Percentiles rank a stretch among this genome's conserved stretches.
These are phyloP conservation scores for Meda fulgida DNA, from an alignment of 2,797 vertebrate genomes.

Conservation along the genomic window DNA sequence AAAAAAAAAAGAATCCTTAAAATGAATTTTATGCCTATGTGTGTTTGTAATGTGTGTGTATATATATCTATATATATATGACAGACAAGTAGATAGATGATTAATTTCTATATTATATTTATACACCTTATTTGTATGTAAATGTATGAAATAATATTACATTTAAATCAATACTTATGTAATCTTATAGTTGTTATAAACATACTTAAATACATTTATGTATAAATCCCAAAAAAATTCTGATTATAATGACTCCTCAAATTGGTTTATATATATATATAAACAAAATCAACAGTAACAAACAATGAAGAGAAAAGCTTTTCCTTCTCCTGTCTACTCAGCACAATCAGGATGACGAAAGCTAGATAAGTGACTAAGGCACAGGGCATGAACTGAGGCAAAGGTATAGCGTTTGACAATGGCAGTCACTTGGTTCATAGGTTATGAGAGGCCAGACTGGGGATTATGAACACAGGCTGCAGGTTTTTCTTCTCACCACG, in stretches of 20 bases:
- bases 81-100: too few relatives aligned
- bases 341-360: not conserved
- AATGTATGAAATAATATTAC: not conserved
- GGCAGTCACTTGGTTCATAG: constrained; percentile 7
- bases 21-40: too few relatives aligned
- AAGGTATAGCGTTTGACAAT: not conserved
- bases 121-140: not conserved
- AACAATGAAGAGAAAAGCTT: too few relatives aligned
- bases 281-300: not conserved
- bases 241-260: too few relatives aligned
- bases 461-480: not conserved
- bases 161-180: not conserved
- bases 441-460: not conserved
- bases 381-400: not conserved
- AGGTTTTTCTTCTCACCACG: constrained; percentile 67
- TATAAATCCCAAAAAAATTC: too few relatives aligned
- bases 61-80: too few relatives aligned
- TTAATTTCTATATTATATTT: not conserved
- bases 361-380: not conserved
- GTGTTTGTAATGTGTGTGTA: not conserved
- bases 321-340: not conserved
- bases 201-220: not conserved
- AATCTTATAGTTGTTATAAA: not conserved
- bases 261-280: too few relatives aligned
- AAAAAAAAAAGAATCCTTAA: too few relatives aligned